A percentile compares a stretch with the other conserved stretches of the same genome.
Conservation (phyloP, 2,888 invertebrate species). For the Epinotia demarniana region DNA sequence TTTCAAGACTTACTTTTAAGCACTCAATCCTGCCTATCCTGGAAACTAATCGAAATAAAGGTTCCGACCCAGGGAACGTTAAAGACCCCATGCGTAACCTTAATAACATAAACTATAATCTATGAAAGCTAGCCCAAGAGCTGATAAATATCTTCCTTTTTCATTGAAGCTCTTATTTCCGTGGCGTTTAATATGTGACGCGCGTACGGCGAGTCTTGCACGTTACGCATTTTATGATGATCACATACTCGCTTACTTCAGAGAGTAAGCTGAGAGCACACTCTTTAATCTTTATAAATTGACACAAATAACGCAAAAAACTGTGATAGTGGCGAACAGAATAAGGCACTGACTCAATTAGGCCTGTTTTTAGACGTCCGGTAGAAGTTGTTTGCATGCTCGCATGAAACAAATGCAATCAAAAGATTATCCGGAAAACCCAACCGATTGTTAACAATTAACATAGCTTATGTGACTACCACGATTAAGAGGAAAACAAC, state of each 20-base stretch:
- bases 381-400: too few relatives aligned
- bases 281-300: background rate
- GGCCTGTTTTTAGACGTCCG: too few relatives aligned
- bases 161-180: slow-evolving; percentile 40
- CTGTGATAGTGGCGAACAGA: too few relatives aligned
- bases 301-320: background rate
- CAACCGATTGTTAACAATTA: too few relatives aligned
- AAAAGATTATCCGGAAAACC: too few relatives aligned
- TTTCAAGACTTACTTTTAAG: too few relatives aligned
- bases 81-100: background rate
- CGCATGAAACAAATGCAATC: too few relatives aligned
- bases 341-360: too few relatives aligned
- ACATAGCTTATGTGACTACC: too few relatives aligned
- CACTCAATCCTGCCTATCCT: too few relatives aligned
- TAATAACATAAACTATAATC: slow-evolving; percentile 18
- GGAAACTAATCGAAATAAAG: too few relatives aligned
- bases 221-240: slow-evolving; percentile 45
- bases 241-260: slow-evolving; percentile 42
- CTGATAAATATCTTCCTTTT: slow-evolving; percentile 35
- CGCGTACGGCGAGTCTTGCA: slow-evolving; percentile 42
- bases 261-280: slow-evolving; percentile 27
- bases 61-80: background rate
- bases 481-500: too few relatives aligned
- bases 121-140: slow-evolving; percentile 18
- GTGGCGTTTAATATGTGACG: slow-evolving; percentile 44